A percentile compares a stretch with the other conserved stretches of the same genome.
Evolutionary conservation across 2,888 invertebrate genomes (phyloP).

Genomic region (Eupithecia subfuscata): DNA sequence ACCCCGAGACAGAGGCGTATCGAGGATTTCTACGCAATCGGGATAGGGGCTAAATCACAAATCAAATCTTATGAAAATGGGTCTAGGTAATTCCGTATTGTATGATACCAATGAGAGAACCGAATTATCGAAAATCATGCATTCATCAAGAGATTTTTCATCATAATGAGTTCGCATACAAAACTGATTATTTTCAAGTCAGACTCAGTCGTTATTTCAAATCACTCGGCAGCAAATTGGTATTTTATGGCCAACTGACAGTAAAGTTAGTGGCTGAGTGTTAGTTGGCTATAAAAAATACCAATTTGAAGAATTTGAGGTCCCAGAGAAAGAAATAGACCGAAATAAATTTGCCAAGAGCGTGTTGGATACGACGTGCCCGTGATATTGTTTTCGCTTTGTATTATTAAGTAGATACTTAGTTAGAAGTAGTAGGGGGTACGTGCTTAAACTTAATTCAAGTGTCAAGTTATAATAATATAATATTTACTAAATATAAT

Average conservation of each 20-base stretch:
- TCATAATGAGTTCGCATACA: not conserved
- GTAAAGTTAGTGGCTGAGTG: slow-evolving; percentile 3
- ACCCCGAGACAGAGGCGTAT: slow-evolving; percentile 43
- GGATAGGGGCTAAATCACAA: not conserved
- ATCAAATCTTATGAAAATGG: not conserved
- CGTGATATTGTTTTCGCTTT: not conserved
- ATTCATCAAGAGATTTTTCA: not conserved
- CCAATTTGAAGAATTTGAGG: slow-evolving; percentile 3
- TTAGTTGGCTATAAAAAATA: slow-evolving; percentile 11
- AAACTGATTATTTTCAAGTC: not conserved
- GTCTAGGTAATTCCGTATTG: not conserved
- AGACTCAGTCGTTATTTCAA: slow-evolving; percentile 4
- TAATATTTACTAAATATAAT: not conserved
- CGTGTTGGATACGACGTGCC: not conserved
- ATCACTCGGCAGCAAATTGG: slow-evolving; percentile 7
- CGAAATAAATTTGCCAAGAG: not conserved
- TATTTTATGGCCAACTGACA: slow-evolving; percentile 9
- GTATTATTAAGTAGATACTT: not conserved
- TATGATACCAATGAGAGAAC: not conserved
- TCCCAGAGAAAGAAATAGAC: not conserved
- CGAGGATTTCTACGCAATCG: slow-evolving; percentile 10
- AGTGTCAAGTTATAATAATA: not conserved
- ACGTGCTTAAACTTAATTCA: not conserved
- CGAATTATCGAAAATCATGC: not conserved
- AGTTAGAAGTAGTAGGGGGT: not conserved